Evolutionary conservation across 2,888 invertebrate species (phyloP).

Genomic region (Plebejus melissa): DNA sequence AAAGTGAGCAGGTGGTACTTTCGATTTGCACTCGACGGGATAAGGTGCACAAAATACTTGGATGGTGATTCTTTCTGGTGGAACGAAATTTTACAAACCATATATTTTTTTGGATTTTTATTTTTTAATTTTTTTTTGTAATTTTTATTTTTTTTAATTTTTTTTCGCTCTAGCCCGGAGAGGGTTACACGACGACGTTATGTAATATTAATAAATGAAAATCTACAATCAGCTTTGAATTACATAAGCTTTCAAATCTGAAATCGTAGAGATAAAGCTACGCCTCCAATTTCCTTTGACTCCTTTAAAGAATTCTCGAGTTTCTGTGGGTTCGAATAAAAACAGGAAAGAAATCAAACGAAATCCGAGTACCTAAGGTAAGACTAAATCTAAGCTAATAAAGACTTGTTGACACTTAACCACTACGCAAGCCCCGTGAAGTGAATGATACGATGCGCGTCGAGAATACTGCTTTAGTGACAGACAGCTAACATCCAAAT

Average conservation of each 20-base stretch:
- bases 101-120: slow-evolving; percentile 40
- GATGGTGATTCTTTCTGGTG: slow-evolving; percentile 28
- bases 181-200: slow-evolving; percentile 70
- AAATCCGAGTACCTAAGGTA: slow-evolving; percentile 36
- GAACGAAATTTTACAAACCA: slow-evolving; percentile 48
- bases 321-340: neutral
- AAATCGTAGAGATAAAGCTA: slow-evolving; percentile 51
- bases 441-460: slow-evolving; percentile 21
- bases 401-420: slow-evolving; percentile 47
- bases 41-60: slow-evolving; percentile 20
- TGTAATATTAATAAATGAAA: slow-evolving; percentile 52
- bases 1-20: slow-evolving; percentile 24
- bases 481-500: slow-evolving; percentile 29
- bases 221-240: slow-evolving; percentile 57
- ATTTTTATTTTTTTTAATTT: slow-evolving; percentile 43
- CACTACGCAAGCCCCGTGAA: slow-evolving; percentile 44
- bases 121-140: slow-evolving; percentile 45
- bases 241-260: slow-evolving; percentile 52
- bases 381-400: slow-evolving; percentile 46
- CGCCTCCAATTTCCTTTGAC: slow-evolving; percentile 43
- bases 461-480: slow-evolving; percentile 30
- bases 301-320: slow-evolving; percentile 23
- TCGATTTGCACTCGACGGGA: slow-evolving; percentile 21
- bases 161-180: slow-evolving; percentile 68
- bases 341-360: slow-evolving; percentile 35